A percentile compares a stretch with the other conserved stretches of the same genome.
These are phyloP conservation scores for Montipora efflorescens DNA, from an alignment of 64 coral and sea anemone genomes.

Conservation along the genomic window DNA sequence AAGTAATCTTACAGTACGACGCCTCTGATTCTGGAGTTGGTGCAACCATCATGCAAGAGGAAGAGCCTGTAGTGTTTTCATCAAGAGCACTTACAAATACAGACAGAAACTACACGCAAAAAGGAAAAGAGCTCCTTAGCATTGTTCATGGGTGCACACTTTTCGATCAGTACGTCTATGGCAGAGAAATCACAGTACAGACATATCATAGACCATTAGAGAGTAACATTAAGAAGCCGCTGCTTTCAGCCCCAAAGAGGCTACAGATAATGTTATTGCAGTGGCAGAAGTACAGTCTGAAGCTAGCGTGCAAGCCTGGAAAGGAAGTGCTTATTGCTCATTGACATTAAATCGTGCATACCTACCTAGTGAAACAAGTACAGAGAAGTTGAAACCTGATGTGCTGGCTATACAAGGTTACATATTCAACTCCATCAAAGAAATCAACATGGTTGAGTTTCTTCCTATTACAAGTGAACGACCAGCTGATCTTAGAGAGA, in stretches of 20 bases:
- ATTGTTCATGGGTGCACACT: slow-evolving; percentile 8
- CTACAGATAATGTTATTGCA: not conserved
- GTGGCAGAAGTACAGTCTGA: not conserved
- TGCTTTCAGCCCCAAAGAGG: not conserved
- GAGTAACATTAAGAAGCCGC: not conserved
- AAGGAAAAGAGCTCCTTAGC: slow-evolving; percentile 63
- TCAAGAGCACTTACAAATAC: not conserved
- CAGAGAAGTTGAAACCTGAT: not conserved
- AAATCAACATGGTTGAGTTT: slow-evolving; percentile 27
- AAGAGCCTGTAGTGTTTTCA: not conserved
- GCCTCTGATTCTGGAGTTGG: not conserved
- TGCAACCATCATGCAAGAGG: not conserved
- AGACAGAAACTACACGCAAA: not conserved
- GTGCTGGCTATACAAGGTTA: not conserved
- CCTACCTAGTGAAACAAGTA: not conserved
- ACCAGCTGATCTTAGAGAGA: not conserved
- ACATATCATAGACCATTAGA: not conserved
- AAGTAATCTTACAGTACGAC: slow-evolving; percentile 31
- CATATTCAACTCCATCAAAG: slow-evolving; percentile 21
- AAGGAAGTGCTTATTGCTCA: not conserved
- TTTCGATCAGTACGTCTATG: not conserved
- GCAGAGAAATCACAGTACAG: not conserved
- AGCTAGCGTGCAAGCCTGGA: not conserved
- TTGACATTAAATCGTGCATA: slow-evolving; percentile 53
- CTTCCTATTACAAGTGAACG: slow-evolving; percentile 30